A percentile compares a stretch with the other conserved stretches of the same genome.
Evolutionary conservation across 2,797 vertebrate species (phyloP).

Genomic region (Anguilla anguilla): DNA sequence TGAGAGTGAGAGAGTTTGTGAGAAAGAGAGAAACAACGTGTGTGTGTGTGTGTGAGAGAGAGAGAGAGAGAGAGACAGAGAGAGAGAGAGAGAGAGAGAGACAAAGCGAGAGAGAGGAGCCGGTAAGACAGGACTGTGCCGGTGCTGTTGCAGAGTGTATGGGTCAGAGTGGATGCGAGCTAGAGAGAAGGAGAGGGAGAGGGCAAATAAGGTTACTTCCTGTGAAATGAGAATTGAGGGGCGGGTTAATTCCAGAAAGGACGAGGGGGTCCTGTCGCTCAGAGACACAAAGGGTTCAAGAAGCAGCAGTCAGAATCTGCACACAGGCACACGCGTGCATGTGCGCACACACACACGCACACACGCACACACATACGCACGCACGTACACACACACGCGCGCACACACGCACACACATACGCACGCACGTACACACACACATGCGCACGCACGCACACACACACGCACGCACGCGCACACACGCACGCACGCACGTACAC

Average conservation of each 20-base stretch:
- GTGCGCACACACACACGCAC: constrained; percentile 21
- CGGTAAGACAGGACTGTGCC: constrained; percentile 46
- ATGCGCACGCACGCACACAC: too few species aligned
- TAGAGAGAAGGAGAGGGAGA: constrained; percentile 58
- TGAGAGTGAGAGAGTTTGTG: constrained; percentile 49
- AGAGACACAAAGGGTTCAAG: constrained; percentile 65
- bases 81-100: constrained; percentile 52
- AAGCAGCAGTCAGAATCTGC: constrained; percentile 64
- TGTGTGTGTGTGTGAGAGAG: constrained; percentile 55
- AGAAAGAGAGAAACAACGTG: constrained; percentile 55
- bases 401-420: neutral
- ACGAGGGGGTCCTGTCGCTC: constrained; percentile 68
- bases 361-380: constrained; percentile 18
- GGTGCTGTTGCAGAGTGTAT: constrained; percentile 58
- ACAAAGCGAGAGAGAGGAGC: neutral
- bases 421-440: constrained; percentile 11
- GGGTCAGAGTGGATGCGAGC: constrained; percentile 58
- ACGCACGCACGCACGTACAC: neutral
- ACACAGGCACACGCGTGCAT: constrained; percentile 31
- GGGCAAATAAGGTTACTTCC: constrained; percentile 76
- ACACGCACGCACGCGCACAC: constrained; percentile 43
- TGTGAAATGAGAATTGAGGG: constrained; percentile 81
- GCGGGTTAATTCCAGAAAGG: constrained; percentile 71
- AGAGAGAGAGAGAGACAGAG: constrained; percentile 51
- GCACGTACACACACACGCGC: constrained; percentile 23